These are phyloP conservation scores for Bhutanitis thaidina DNA, from an alignment of 2,888 invertebrate genomes.

Conservation along the genomic window DNA sequence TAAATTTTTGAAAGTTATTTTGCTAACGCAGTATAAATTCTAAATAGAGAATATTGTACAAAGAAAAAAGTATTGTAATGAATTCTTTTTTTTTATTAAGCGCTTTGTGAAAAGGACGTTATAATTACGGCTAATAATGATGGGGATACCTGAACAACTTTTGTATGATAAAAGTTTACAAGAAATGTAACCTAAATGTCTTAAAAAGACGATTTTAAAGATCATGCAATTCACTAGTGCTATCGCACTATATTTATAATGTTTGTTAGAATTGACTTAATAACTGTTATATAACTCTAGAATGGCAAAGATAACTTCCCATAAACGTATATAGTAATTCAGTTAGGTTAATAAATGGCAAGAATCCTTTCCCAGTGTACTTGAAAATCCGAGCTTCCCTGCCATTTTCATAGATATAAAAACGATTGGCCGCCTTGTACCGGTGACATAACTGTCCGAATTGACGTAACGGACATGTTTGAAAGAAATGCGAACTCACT, in stretches of 20 bases:
- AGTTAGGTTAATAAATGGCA: constrained; percentile 33
- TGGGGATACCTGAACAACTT: constrained; percentile 35
- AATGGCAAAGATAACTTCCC: constrained; percentile 56
- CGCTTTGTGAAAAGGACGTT: constrained; percentile 58
- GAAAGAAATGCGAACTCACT: neutral
- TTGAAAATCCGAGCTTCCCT: constrained; percentile 43
- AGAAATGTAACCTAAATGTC: constrained; percentile 41
- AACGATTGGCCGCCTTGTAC: constrained; percentile 24
- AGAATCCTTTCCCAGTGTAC: constrained; percentile 36
- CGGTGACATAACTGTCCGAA: constrained; percentile 23
- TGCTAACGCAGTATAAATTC: constrained; percentile 67
- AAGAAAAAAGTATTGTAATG: constrained; percentile 42
- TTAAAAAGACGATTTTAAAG: constrained; percentile 52
- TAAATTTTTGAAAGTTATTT: constrained; percentile 68
- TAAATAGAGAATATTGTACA: constrained; percentile 51
- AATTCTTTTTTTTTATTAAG: constrained; percentile 37
- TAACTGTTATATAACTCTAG: constrained; percentile 43
- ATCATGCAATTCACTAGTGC: constrained; percentile 48
- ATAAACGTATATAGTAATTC: constrained; percentile 20
- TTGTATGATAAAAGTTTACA: constrained; percentile 36
- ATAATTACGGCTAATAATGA: constrained; percentile 37
- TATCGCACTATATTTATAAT: constrained; percentile 44
- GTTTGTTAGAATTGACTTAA: constrained; percentile 51
- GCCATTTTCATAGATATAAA: constrained; percentile 26
- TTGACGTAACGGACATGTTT: neutral